These are phyloP conservation scores for Xenopus petersii DNA, from an alignment of 2,797 vertebrate genomes.

Conservation along the genomic window DNA sequence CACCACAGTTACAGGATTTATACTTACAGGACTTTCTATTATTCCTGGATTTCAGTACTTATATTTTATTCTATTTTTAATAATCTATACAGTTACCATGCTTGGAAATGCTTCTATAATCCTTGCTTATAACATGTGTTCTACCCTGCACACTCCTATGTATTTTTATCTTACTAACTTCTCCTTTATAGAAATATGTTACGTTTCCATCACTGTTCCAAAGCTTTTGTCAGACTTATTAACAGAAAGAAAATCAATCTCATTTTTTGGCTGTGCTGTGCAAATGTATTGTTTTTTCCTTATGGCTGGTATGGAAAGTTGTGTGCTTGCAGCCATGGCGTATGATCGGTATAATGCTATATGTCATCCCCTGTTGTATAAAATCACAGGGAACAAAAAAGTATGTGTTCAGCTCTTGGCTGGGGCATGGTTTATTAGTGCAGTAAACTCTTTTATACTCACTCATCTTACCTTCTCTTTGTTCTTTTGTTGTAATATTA, in stretches of 20 bases:
- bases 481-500: slow-evolving; percentile 4
- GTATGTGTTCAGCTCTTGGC: not conserved
- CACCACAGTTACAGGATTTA: too few species aligned
- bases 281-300: slow-evolving; percentile 51
- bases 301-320: slow-evolving; percentile 32
- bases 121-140: not conserved
- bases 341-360: slow-evolving; percentile 42
- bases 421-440: slow-evolving; percentile 19
- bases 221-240: slow-evolving; percentile 9
- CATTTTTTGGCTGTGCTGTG: slow-evolving; percentile 31
- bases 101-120: not conserved
- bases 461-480: not conserved
- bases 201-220: slow-evolving; percentile 1
- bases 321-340: slow-evolving; percentile 37
- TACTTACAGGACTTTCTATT: too few species aligned
- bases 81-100: not conserved
- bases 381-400: not conserved
- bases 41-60: too few species aligned
- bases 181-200: slow-evolving; percentile 6
- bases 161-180: slow-evolving; percentile 12
- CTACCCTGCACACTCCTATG: slow-evolving; percentile 5
- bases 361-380: slow-evolving; percentile 27
- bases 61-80: not conserved
- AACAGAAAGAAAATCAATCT: slow-evolving; percentile 25
- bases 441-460: slow-evolving; percentile 23